phyloP scores from a whole-genome alignment of 2,113 vertebrate genomes.

The Gambusia holbrooki region DNA sequence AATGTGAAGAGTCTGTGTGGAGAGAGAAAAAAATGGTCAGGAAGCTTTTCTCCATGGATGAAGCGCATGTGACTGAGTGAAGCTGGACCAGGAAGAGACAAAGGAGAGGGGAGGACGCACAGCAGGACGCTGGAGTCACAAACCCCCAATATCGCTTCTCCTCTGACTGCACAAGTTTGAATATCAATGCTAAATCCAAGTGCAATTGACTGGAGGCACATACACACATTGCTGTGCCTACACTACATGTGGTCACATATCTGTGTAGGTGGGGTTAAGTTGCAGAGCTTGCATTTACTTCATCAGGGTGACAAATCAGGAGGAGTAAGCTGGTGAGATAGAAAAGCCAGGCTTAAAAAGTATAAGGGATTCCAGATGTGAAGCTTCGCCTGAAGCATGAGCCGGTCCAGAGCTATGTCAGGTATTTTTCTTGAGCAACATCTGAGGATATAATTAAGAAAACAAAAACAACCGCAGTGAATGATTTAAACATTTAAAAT shows the following conservation, averaged over 20 bases:
- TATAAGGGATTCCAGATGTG: slow-evolving; percentile 18
- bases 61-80: slow-evolving; percentile 75
- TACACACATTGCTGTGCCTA: slow-evolving; percentile 34
- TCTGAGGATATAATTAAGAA: slow-evolving; percentile 16
- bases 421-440: slow-evolving; percentile 14
- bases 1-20: slow-evolving; percentile 68
- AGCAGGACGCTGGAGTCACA: slow-evolving; percentile 49
- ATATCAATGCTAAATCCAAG: slow-evolving; percentile 34
- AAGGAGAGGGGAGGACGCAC: slow-evolving; percentile 47
- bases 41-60: slow-evolving; percentile 60
- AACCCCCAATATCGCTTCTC: slow-evolving; percentile 49
- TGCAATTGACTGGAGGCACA: slow-evolving; percentile 51
- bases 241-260: slow-evolving; percentile 64
- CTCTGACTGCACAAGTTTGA: slow-evolving; percentile 65
- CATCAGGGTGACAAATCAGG: slow-evolving; percentile 65
- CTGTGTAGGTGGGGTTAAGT: slow-evolving; percentile 67
- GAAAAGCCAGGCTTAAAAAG: slow-evolving; percentile 30
- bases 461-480: background rate
- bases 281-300: slow-evolving; percentile 64
- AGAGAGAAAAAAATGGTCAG: slow-evolving; percentile 61
- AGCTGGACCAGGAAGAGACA: slow-evolving; percentile 55
- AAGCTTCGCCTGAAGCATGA: slow-evolving; percentile 20
- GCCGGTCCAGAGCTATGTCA: slow-evolving; percentile 13
- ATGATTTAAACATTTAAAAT: background rate
- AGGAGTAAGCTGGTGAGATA: slow-evolving; percentile 51